phyloP scores from a whole-genome alignment of 2,113 vertebrate genomes.

The Orycteropus afer region DNA sequence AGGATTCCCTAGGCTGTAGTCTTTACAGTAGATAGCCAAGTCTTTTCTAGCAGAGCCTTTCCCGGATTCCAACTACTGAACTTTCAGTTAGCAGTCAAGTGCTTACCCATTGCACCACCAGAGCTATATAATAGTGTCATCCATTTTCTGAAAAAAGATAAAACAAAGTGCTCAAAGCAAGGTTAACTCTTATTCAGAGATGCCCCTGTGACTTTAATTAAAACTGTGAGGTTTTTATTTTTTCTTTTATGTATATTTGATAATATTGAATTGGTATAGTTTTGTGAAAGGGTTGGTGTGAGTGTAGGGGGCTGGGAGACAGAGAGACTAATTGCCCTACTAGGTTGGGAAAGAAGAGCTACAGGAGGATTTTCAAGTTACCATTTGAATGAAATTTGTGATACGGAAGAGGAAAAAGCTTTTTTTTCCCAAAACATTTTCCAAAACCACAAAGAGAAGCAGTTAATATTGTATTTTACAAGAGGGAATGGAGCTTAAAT shows the following conservation, averaged over 20 bases:
- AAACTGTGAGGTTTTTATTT: not conserved
- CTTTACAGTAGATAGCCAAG: not conserved
- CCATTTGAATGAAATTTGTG: not conserved
- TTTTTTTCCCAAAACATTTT: not conserved
- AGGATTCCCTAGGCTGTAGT: not conserved
- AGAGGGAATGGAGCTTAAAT: not conserved
- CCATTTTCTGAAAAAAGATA: not conserved
- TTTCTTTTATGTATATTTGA: not conserved
- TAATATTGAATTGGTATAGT: not conserved
- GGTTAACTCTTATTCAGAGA: not conserved
- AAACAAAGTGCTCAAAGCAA: not conserved
- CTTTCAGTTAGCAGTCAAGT: not conserved
- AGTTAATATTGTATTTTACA: slow-evolving; percentile 18
- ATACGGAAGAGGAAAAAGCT: not conserved
- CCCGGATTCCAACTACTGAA: not conserved
- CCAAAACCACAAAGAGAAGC: not conserved
- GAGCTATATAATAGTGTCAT: not conserved
- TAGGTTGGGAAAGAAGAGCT: not conserved
- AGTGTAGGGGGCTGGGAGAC: not conserved
- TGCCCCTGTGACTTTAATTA: not conserved
- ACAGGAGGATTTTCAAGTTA: not conserved
- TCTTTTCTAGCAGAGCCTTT: not conserved
- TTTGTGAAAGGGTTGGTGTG: not conserved
- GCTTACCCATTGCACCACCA: not conserved
- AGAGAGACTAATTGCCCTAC: not conserved